phyloP scores from a whole-genome alignment of 2,113 vertebrate species.

The Phainopepla nitens region DNA sequence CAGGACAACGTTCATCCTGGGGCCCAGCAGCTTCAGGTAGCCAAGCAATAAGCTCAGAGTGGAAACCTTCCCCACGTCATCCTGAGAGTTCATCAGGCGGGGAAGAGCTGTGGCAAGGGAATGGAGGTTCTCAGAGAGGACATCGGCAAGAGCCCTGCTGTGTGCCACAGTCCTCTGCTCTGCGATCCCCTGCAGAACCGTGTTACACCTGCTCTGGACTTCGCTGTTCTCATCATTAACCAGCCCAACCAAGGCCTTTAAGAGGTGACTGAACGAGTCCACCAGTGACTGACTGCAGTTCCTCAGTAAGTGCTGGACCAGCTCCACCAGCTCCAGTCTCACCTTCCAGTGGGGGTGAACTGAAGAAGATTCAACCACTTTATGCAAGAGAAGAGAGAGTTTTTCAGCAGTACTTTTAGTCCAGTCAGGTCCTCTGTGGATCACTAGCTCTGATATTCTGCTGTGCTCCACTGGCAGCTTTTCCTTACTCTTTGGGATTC shows the following conservation, averaged over 20 bases:
- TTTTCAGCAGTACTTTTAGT: constrained; percentile 76
- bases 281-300: constrained; percentile 78
- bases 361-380: constrained; percentile 77
- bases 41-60: constrained; percentile 84
- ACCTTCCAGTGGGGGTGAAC: constrained; percentile 92
- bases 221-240: constrained; percentile 81
- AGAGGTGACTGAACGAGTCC: constrained; percentile 73
- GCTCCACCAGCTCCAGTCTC: constrained; percentile 78
- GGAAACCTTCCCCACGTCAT: constrained; percentile 85
- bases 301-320: constrained; percentile 76
- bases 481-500: constrained; percentile 5
- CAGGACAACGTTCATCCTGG: constrained; percentile 77
- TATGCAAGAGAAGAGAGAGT: constrained; percentile 78
- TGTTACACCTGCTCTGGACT: constrained; percentile 73
- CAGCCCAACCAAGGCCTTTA: constrained; percentile 86
- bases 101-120: constrained; percentile 85
- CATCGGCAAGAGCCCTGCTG: constrained; percentile 75
- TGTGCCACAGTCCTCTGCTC: constrained; percentile 62
- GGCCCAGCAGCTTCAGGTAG: constrained; percentile 89
- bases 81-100: constrained; percentile 87
- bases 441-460: constrained; percentile 74
- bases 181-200: constrained; percentile 69
- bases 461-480: constrained; percentile 42
- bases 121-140: constrained; percentile 90
- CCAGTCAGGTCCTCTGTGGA: constrained; percentile 82